Conservation (phyloP, 2,888 invertebrate species). For the Lycia hirtaria region DNA sequence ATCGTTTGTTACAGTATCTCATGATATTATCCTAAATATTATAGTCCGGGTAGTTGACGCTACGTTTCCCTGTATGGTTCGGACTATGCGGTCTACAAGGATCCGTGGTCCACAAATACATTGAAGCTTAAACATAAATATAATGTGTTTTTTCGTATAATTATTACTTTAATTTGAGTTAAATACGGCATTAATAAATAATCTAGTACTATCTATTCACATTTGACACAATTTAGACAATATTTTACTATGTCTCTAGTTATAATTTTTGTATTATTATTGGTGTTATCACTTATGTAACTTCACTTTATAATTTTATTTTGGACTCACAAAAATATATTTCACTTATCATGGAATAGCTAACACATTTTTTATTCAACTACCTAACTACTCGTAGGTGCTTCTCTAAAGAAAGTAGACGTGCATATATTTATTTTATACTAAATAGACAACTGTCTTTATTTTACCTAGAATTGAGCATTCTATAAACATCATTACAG, state of each 20-base stretch:
- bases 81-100: constrained; percentile 3
- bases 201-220: constrained; percentile 2
- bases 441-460: constrained; percentile 28
- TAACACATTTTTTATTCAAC: constrained; percentile 22
- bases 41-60: constrained; percentile 1
- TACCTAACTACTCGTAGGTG: constrained; percentile 32
- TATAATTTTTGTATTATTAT: constrained; percentile 37
- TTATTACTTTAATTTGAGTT: too few relatives aligned
- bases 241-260: constrained; percentile 48
- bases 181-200: too few relatives aligned
- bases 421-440: constrained; percentile 33
- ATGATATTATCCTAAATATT: background rate
- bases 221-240: constrained; percentile 38
- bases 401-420: constrained; percentile 30
- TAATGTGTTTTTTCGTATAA: too few relatives aligned
- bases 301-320: constrained; percentile 32
- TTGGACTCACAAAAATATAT: constrained; percentile 55
- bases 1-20: background rate
- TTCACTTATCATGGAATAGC: constrained; percentile 37
- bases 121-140: background rate
- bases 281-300: constrained; percentile 37
- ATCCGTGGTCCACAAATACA: constrained; percentile 12
- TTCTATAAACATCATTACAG: constrained; percentile 57
- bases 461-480: constrained; percentile 70
- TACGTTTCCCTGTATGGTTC: constrained; percentile 23